A percentile compares a stretch with the other conserved stretches of the same genome.
Evolutionary conservation across 2,888 invertebrate genomes (phyloP).

Genomic region (Catonia carolina): DNA sequence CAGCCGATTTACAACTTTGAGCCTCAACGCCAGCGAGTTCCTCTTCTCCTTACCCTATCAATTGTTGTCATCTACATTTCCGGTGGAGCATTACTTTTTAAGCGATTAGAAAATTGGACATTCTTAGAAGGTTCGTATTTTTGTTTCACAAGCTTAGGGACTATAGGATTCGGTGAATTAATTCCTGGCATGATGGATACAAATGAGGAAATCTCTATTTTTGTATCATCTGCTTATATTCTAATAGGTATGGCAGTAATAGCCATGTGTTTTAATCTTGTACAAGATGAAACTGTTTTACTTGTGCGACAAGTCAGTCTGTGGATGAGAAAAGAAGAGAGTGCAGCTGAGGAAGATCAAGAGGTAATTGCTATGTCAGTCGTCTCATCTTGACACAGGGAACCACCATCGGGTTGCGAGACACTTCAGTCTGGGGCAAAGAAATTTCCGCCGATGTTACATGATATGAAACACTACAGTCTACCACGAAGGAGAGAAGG

Average conservation of each 20-base stretch:
- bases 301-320: conserved; percentile 48
- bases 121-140: conserved; percentile 71
- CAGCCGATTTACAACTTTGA: conserved; percentile 11
- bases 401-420: conserved; percentile 44
- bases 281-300: conserved; percentile 66
- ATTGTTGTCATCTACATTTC: conserved; percentile 82
- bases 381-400: conserved; percentile 51
- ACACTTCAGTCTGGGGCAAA: conserved; percentile 22
- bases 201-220: conserved; percentile 59
- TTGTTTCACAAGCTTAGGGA: conserved; percentile 55
- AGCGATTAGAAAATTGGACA: conserved; percentile 85
- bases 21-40: conserved; percentile 53
- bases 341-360: conserved; percentile 44
- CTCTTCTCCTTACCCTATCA: conserved; percentile 76
- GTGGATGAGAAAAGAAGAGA: conserved; percentile 38
- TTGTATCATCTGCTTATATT: conserved; percentile 73
- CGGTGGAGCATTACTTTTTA: conserved; percentile 83
- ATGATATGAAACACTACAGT: conserved; percentile 31
- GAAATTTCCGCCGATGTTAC: conserved; percentile 24
- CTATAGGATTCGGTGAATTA: conserved; percentile 77
- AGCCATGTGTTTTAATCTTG: conserved; percentile 80
- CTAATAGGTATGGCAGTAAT: conserved; percentile 77
- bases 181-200: conserved; percentile 54
- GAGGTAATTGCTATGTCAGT: conserved; percentile 43
- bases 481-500: conserved; percentile 28